Base-by-base conservation (phyloP, 2,797 vertebrate species). In the Propithecus deckenii region DNA sequence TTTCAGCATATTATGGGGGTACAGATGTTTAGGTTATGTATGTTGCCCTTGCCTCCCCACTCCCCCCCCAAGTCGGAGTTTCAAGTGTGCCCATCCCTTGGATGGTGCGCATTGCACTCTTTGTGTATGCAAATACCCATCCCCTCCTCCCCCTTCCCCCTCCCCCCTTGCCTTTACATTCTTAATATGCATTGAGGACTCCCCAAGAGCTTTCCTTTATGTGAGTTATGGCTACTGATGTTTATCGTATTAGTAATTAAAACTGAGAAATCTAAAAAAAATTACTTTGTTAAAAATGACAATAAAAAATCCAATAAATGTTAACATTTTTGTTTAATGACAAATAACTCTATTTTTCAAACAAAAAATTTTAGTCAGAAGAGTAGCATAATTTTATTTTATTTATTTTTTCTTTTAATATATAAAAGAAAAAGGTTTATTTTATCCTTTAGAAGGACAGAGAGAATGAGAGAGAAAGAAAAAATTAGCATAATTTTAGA, bases 241-340 rank as follows among this genome's bases (percentile, higher is more conserved):
- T 75, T 79, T 92, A 71, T 15, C 12, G 35, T 43, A 75, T 76
- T 50, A 86, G 57, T 69, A 59, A 75, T 41, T 69, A 69, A 91
- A 95, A 91, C 46, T 55, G 43, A 97, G 48, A 91, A 69, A 81
- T 48, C 59, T 89, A 30, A 93, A 88, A 76, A 90, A 89, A 72
- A 63, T 25, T 17, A 6, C 59, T 32, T 43, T 72, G 9, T 92
- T 89, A 86, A 89, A 92, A 79, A 91, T 88, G 35, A 94, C 57
- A 84, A 78, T 74, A 96, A 57, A 23, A 85, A n/a, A 57, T 13
- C 7, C 9, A 76, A 43, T 20, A 86, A 88, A 86, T 28, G 32
- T 85, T 75, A 93, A 85, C n/a, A 46, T 46, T 59, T 81, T 28
- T 63, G 30, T 32, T 72, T 79, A 88, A 38, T 69, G 48, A 85